phyloP scores from a whole-genome alignment of 2,113 vertebrate species.

The Amphiprion percula region DNA sequence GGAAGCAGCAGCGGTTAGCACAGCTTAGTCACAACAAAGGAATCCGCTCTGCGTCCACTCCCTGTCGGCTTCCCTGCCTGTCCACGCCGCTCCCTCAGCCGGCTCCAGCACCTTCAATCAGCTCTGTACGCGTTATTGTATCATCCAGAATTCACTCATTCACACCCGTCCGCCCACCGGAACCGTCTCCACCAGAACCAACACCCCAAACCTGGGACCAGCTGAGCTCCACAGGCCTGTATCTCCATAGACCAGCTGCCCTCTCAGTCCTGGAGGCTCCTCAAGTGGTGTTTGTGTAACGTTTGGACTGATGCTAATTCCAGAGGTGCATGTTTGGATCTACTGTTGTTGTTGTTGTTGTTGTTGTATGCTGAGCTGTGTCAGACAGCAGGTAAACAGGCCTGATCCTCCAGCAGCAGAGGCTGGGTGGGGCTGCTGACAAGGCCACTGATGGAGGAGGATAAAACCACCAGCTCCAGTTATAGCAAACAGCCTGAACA shows the following conservation, averaged over 20 bases:
- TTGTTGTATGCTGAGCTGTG: slow-evolving; percentile 1
- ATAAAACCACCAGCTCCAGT: slow-evolving; percentile 16
- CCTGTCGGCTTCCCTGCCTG: slow-evolving; percentile 29
- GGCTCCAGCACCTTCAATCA: background rate
- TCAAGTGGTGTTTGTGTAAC: background rate
- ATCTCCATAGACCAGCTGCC: background rate
- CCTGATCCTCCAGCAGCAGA: slow-evolving; percentile 39
- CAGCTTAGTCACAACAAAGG: slow-evolving; percentile 83
- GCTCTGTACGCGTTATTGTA: background rate
- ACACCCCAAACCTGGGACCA: background rate
- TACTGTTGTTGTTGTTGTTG: background rate
- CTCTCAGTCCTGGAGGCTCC: background rate
- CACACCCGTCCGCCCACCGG: too few relatives aligned
- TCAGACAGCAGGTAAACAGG: slow-evolving; percentile 52
- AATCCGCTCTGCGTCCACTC: slow-evolving; percentile 71
- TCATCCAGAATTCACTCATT: background rate
- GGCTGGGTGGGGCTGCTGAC: slow-evolving; percentile 74
- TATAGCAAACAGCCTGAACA: background rate
- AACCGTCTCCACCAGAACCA: slow-evolving; percentile 25
- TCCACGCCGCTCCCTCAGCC: background rate
- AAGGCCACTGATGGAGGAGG: slow-evolving; percentile 48
- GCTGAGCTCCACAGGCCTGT: slow-evolving; percentile 4
- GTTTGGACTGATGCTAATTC: background rate
- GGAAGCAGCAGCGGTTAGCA: slow-evolving; percentile 44
- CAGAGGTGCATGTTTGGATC: background rate